phyloP scores from a whole-genome alignment of 2,888 invertebrate genomes.

The Drosophila subsilvestris region DNA sequence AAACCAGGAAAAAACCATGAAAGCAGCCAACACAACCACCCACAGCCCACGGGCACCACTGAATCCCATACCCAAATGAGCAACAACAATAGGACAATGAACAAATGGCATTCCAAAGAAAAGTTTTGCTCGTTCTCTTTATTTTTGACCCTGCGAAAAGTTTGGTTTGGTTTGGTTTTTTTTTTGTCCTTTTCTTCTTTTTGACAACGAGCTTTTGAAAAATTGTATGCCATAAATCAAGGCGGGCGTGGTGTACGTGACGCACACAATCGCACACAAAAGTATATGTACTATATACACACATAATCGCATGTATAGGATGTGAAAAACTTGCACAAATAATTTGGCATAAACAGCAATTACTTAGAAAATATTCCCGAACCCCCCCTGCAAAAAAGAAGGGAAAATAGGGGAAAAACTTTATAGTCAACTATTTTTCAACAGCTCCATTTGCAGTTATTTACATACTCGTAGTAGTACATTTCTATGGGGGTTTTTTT shows the following conservation, averaged over 20 bases:
- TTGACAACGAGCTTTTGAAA: constrained; percentile 66
- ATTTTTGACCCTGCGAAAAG: constrained; percentile 30
- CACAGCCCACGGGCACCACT: not conserved
- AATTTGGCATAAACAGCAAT: constrained; percentile 75
- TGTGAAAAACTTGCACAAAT: constrained; percentile 43
- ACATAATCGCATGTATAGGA: constrained; percentile 5
- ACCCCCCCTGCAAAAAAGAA: too few species aligned
- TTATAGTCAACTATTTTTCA: constrained; percentile 59
- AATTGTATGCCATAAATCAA: constrained; percentile 69
- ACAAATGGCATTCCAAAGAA: constrained; percentile 38
- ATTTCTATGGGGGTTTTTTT: not conserved
- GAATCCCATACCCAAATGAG: constrained; percentile 8
- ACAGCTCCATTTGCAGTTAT: constrained; percentile 59
- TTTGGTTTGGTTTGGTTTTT: constrained; percentile 7
- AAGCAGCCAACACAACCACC: not conserved
- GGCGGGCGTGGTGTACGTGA: constrained; percentile 45
- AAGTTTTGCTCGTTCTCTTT: constrained; percentile 28
- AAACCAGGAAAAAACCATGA: not conserved
- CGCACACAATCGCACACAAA: constrained; percentile 17
- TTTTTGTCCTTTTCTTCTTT: constrained; percentile 46
- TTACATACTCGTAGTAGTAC: constrained; percentile 39
- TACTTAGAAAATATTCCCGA: constrained; percentile 58
- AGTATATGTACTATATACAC: constrained; percentile 14
- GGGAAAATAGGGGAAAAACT: constrained; percentile 40
- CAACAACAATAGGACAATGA: constrained; percentile 32